Evolutionary conservation across 2,113 vertebrate genomes (phyloP).

Genomic region (Craseonycteris thonglongyai): DNA sequence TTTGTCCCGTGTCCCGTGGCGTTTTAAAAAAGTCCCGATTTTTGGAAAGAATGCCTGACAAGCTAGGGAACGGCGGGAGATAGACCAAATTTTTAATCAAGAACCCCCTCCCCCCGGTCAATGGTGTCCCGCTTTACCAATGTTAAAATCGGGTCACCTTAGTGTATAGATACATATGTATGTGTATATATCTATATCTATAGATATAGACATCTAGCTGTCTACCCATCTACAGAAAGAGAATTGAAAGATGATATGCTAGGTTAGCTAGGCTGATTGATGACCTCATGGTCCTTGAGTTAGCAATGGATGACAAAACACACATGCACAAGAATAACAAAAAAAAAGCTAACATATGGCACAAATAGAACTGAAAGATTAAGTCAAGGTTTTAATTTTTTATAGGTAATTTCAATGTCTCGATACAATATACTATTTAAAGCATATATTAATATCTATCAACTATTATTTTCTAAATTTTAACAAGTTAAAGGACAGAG

Average conservation of each 20-base stretch:
- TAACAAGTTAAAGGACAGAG: background rate
- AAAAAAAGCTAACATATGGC: background rate
- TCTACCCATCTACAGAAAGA: background rate
- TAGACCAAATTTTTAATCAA: too few relatives aligned
- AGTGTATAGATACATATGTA: background rate
- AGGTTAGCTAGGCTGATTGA: background rate
- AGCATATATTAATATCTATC: background rate
- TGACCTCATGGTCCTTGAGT: background rate
- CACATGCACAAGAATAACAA: background rate
- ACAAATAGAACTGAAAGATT: background rate
- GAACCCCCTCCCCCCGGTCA: too few relatives aligned
- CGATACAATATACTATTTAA: background rate
- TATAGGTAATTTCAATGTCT: background rate
- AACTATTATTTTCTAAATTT: background rate
- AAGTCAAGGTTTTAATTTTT: background rate
- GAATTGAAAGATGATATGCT: conserved; percentile 23
- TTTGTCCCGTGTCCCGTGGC: too few relatives aligned
- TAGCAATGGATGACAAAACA: background rate
- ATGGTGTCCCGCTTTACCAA: too few relatives aligned
- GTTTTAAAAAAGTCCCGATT: too few relatives aligned
- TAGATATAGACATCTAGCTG: background rate
- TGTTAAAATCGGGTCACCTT: too few relatives aligned
- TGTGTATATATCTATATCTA: background rate
- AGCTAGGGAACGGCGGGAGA: too few relatives aligned
- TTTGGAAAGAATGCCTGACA: too few relatives aligned